Evolutionary conservation across 2,888 invertebrate genomes (phyloP).

Genomic region (Bombylius discolor): DNA sequence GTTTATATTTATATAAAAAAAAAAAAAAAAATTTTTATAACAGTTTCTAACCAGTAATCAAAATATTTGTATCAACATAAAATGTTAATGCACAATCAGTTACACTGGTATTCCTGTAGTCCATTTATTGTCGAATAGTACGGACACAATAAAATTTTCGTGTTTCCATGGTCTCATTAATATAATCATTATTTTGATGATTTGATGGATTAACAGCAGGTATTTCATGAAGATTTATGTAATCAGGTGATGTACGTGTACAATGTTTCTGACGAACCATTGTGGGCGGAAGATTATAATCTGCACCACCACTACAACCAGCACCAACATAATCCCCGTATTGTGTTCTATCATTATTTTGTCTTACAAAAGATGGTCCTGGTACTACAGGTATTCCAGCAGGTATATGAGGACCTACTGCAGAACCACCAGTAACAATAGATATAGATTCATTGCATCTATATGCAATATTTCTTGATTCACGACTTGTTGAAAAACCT

Average conservation of each 20-base stretch:
- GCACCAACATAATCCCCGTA: no score
- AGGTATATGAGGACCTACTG: no score
- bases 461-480: slow-evolving; percentile 16
- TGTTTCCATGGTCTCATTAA: slow-evolving; percentile 30
- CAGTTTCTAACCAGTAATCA: no score
- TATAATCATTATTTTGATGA: slow-evolving; percentile 12
- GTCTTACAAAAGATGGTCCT: no score
- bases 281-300: not conserved
- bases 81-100: slow-evolving; percentile 69
- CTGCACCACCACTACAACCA: no score
- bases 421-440: not conserved
- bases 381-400: no score
- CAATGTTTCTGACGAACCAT: not conserved
- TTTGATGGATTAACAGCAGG: not conserved
- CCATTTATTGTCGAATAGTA: slow-evolving; percentile 51
- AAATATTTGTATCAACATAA: slow-evolving; percentile 67
- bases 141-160: slow-evolving; percentile 57
- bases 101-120: slow-evolving; percentile 60
- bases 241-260: slow-evolving; percentile 1
- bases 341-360: no score
- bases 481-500: slow-evolving; percentile 50
- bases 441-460: not conserved
- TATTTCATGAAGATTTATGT: no score
- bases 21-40: no score
- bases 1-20: no score